Percentiles rank a stretch among this genome's conserved stretches.
Evolutionary conservation across 1,140 invertebrate genomes (phyloP).

Genomic region (Archegozetes longisetosus): DNA sequence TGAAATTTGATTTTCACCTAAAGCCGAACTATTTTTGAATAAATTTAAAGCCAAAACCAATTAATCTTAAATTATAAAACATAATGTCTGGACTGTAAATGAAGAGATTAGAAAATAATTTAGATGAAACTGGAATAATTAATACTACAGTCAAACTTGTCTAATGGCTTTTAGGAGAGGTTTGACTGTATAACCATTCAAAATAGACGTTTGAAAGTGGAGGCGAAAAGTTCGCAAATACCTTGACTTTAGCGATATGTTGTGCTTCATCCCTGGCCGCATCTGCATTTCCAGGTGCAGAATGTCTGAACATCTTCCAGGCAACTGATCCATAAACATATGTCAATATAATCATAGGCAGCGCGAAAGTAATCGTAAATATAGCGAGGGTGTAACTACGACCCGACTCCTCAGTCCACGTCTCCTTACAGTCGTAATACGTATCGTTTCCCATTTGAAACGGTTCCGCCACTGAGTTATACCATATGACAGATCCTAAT

Average conservation of each 20-base stretch:
- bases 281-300: conserved; percentile 36
- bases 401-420: conserved; percentile 22
- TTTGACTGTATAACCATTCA: no score
- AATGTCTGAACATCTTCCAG: conserved; percentile 32
- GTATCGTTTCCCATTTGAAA: conserved; percentile 23
- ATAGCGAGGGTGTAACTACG: conserved; percentile 30
- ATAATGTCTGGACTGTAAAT: no score
- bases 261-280: conserved; percentile 31
- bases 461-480: conserved; percentile 27
- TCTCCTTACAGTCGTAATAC: conserved; percentile 29
- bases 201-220: no score
- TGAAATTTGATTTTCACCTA: no score
- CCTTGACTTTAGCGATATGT: conserved; percentile 34
- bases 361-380: conserved; percentile 34
- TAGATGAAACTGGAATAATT: no score
- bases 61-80: no score
- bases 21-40: no score
- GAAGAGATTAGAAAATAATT: no score
- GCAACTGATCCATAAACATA: conserved; percentile 33
- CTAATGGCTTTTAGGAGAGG: no score
- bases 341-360: conserved; percentile 33
- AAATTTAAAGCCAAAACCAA: no score
- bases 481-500: conserved; percentile 31
- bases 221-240: conserved; percentile 22
- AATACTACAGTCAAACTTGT: no score